Percentiles rank a stretch among this genome's conserved stretches.
Conservation (phyloP, 2,113 vertebrate species). For the Rhinopomastus cyanomelas region DNA sequence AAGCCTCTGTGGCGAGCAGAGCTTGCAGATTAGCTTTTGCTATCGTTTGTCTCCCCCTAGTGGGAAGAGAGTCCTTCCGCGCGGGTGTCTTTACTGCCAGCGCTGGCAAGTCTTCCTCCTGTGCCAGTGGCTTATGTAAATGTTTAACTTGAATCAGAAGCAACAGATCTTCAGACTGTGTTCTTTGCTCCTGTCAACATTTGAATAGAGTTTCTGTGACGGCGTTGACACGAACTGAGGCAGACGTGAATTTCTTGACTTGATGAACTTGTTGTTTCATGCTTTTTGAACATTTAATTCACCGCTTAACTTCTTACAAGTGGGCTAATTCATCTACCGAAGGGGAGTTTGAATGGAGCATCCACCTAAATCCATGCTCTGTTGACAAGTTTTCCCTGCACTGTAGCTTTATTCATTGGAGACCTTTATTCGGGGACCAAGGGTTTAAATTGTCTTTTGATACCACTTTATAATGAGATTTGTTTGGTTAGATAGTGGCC, state of each 20-base stretch:
- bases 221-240: neutral
- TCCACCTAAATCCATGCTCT: neutral
- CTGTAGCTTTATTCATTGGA: neutral
- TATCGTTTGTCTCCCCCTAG: constrained; percentile 59
- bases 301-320: neutral
- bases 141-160: neutral
- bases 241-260: neutral
- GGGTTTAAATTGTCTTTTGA: neutral
- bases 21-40: neutral
- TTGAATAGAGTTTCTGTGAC: neutral
- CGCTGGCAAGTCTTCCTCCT: neutral
- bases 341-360: neutral
- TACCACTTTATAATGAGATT: neutral
- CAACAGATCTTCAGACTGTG: neutral
- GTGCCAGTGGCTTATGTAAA: neutral
- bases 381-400: neutral
- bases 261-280: neutral
- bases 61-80: constrained; percentile 1
- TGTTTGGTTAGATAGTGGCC: neutral
- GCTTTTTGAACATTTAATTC: neutral
- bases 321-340: neutral
- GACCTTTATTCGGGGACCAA: neutral
- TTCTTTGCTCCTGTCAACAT: neutral
- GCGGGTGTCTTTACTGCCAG: neutral
- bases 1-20: neutral